Evolutionary conservation across 1,140 invertebrate species (phyloP).

Genomic region (Plutomurus gul): DNA sequence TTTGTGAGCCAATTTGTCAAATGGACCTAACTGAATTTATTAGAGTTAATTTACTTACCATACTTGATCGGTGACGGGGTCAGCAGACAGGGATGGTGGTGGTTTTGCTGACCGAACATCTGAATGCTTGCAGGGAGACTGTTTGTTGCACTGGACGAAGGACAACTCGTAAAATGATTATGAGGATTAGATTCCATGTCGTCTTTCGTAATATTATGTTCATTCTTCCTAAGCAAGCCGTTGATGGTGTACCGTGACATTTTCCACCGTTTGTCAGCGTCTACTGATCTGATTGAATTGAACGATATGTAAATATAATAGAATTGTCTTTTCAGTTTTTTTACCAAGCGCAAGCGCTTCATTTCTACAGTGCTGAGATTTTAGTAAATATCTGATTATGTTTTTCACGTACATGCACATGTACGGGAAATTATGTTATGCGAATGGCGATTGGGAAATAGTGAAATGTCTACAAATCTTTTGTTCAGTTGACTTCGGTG

Average conservation of each 20-base stretch:
- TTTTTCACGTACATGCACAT: neutral
- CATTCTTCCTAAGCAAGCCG: conserved; percentile 26
- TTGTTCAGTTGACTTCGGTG: conserved; percentile 5
- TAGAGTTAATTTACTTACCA: conserved; percentile 22
- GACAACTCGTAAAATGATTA: conserved; percentile 21
- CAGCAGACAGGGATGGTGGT: neutral
- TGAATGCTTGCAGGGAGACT: neutral
- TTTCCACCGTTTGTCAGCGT: neutral
- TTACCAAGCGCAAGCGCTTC: conserved; percentile 7
- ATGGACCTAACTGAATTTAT: conserved; percentile 9
- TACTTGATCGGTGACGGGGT: neutral
- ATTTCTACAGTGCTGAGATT: neutral
- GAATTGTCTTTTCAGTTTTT: neutral
- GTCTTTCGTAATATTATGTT: neutral
- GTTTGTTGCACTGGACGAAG: neutral
- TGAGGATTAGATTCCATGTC: neutral
- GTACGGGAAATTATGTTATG: neutral
- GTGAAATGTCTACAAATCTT: too few species aligned
- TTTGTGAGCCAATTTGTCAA: neutral
- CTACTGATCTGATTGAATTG: neutral
- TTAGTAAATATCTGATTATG: neutral
- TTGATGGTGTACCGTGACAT: conserved; percentile 35
- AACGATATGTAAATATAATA: conserved; percentile 13
- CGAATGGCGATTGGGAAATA: neutral
- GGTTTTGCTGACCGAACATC: neutral